Conservation (phyloP, 2,113 vertebrate genomes). For the Hirundichthys speculiger region DNA sequence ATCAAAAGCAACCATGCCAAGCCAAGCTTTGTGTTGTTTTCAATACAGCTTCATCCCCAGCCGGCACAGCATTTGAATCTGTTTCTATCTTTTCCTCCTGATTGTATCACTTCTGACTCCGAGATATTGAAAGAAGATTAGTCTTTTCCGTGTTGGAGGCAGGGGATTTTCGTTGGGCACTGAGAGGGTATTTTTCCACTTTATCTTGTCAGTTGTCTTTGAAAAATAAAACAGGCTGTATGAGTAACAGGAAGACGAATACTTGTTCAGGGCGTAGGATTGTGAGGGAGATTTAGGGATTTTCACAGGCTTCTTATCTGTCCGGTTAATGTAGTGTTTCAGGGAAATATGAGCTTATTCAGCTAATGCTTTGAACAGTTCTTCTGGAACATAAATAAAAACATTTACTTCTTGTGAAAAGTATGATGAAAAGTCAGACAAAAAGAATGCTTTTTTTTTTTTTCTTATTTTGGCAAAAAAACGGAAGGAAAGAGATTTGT, state of each 20-base stretch:
- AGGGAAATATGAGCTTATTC: background rate
- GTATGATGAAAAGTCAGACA: too few species aligned
- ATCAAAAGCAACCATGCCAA: constrained; percentile 37
- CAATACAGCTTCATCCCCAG: constrained; percentile 80
- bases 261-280: constrained; percentile 65
- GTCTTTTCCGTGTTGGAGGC: constrained; percentile 50
- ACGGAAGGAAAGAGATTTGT: too few species aligned
- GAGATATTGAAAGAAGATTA: constrained; percentile 32
- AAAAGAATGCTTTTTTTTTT: too few species aligned
- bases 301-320: constrained; percentile 56
- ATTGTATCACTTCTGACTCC: background rate
- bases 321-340: constrained; percentile 26
- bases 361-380: background rate
- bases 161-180: background rate
- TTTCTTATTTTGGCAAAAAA: too few species aligned
- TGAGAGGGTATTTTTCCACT: constrained; percentile 45
- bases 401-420: too few species aligned
- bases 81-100: constrained; percentile 15
- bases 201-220: constrained; percentile 45
- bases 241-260: constrained; percentile 72
- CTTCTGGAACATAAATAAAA: background rate
- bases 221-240: constrained; percentile 69
- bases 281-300: constrained; percentile 40
- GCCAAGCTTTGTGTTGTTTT: constrained; percentile 43
- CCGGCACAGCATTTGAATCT: constrained; percentile 78